Conservation (phyloP, 1,140 invertebrate genomes). For the Cryptotermes secundus region DNA sequence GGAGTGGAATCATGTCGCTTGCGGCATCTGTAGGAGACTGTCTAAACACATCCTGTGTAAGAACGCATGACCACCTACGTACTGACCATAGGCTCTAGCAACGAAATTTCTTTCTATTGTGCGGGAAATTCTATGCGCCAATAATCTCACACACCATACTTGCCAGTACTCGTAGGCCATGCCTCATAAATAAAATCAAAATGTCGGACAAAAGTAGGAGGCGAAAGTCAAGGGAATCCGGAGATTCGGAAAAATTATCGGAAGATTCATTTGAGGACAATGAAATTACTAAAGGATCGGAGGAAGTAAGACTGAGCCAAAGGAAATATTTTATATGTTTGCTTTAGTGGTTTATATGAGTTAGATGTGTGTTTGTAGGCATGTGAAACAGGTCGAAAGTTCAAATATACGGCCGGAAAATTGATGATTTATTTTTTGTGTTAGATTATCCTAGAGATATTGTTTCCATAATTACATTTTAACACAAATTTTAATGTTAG, state of each 20-base stretch:
- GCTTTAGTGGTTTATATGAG: neutral
- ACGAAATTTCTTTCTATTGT: neutral
- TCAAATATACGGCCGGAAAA: neutral
- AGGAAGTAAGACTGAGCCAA: neutral
- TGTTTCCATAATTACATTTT: neutral
- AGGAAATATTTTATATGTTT: neutral
- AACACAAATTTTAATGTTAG: neutral
- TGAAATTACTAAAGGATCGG: slow-evolving; percentile 24
- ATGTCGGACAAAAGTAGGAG: slow-evolving; percentile 23
- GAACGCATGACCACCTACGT: neutral
- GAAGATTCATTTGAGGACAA: slow-evolving; percentile 27
- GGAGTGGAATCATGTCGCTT: too few relatives aligned
- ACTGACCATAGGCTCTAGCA: neutral
- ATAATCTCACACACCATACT: too few relatives aligned
- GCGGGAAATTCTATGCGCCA: too few relatives aligned
- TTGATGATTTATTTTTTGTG: neutral
- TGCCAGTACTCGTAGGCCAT: neutral
- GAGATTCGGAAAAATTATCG: slow-evolving; percentile 27
- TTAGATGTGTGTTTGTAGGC: neutral
- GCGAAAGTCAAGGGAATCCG: neutral
- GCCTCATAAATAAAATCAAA: slow-evolving; percentile 21
- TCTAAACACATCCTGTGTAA: neutral
- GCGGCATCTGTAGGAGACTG: neutral
- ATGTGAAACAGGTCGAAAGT: neutral
- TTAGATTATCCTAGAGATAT: too few relatives aligned